A percentile compares a stretch with the other conserved stretches of the same genome.
These are phyloP conservation scores for Pygoscelis antarcticus DNA, from an alignment of 2,113 vertebrate genomes.

Conservation along the genomic window DNA sequence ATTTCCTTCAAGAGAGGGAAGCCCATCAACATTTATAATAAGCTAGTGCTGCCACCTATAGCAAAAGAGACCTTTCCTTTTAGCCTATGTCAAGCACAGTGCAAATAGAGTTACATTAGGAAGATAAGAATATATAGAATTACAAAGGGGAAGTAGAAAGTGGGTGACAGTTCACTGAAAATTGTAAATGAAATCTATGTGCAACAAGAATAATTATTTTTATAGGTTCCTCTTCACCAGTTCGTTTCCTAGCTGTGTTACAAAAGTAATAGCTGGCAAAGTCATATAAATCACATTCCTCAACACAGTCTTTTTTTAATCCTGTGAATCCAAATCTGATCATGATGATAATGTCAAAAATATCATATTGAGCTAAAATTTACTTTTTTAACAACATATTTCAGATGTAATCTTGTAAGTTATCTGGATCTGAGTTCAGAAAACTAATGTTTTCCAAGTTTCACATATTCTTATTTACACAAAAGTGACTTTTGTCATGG, in stretches of 20 bases:
- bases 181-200: background rate
- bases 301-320: background rate
- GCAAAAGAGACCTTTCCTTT: background rate
- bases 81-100: background rate
- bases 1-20: background rate
- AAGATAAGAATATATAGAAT: background rate
- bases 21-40: background rate
- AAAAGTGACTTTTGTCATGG: background rate
- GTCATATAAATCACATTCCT: background rate
- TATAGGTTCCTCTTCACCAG: background rate
- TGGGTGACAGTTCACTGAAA: background rate
- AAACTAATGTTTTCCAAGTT: background rate
- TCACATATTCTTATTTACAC: background rate
- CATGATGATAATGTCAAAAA: background rate
- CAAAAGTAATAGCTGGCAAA: background rate
- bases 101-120: background rate
- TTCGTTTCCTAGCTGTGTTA: background rate
- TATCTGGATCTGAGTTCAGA: background rate
- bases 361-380: background rate
- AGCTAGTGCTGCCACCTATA: slow-evolving; percentile 33
- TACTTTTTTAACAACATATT: background rate
- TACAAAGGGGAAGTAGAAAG: background rate
- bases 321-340: background rate
- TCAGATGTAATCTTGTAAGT: background rate
- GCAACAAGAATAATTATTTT: background rate